These are phyloP conservation scores for Vombatus ursinus DNA, from an alignment of 2,113 vertebrate species.

Conservation along the genomic window DNA sequence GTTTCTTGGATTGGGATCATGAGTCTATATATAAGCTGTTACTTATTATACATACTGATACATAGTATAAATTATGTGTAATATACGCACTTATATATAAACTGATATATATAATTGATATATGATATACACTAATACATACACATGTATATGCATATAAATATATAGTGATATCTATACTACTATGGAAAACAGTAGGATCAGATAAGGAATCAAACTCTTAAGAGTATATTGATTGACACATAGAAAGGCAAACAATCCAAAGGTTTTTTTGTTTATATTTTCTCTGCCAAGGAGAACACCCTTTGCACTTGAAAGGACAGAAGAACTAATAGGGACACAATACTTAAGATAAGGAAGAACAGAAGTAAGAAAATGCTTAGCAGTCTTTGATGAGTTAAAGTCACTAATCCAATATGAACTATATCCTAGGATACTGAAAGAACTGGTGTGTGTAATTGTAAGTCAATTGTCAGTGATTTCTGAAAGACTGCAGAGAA, in stretches of 20 bases:
- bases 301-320: neutral
- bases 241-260: neutral
- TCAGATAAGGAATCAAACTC: neutral
- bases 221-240: neutral
- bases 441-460: neutral
- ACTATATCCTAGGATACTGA: neutral
- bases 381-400: neutral
- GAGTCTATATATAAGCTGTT: neutral
- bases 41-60: too few species aligned
- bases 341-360: neutral
- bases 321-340: neutral
- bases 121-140: too few species aligned
- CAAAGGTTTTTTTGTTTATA: neutral
- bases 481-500: neutral
- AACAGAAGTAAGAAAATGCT: neutral
- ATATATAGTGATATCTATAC: neutral
- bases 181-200: neutral
- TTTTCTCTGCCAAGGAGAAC: neutral
- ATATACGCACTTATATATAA: neutral
- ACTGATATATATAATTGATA: too few species aligned
- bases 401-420: neutral
- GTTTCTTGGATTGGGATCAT: neutral
- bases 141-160: neutral
- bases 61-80: neutral
- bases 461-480: neutral